Percentiles rank a stretch among this genome's conserved stretches.
Conservation (phyloP, 2,888 invertebrate species). For the Tyria jacobaeae region DNA sequence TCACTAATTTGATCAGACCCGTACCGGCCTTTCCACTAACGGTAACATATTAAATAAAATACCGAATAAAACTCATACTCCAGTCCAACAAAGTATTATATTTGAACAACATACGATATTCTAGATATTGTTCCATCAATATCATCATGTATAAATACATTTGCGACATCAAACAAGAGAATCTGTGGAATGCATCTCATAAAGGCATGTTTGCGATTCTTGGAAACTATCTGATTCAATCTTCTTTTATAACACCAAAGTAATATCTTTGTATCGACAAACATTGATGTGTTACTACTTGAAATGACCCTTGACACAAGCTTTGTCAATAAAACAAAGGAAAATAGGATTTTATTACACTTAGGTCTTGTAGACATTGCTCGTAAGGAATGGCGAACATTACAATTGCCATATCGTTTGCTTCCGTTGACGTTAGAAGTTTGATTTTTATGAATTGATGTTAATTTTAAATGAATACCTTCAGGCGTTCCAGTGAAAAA, state of each 20-base stretch:
- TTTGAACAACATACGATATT: background rate
- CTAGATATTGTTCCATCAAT: background rate
- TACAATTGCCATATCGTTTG: no score
- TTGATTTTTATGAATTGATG: no score
- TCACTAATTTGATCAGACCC: no score
- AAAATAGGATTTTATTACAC: background rate
- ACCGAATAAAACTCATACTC: background rate
- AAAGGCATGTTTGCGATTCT: background rate
- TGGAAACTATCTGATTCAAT: background rate
- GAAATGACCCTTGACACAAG: background rate
- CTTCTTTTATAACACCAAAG: background rate
- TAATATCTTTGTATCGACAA: background rate
- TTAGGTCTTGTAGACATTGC: background rate
- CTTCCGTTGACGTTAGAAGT: no score
- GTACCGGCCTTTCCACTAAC: no score
- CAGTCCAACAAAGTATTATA: background rate
- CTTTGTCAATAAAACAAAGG: background rate
- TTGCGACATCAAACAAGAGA: background rate
- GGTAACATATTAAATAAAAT: no score
- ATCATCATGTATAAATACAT: background rate
- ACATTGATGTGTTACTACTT: background rate
- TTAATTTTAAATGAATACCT: no score
- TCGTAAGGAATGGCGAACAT: no score
- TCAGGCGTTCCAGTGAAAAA: no score
- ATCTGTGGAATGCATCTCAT: slow-evolving; percentile 2